A percentile compares a stretch with the other conserved stretches of the same genome.
phyloP scores from a whole-genome alignment of 2,113 vertebrate species.

The Sula dactylatra region DNA sequence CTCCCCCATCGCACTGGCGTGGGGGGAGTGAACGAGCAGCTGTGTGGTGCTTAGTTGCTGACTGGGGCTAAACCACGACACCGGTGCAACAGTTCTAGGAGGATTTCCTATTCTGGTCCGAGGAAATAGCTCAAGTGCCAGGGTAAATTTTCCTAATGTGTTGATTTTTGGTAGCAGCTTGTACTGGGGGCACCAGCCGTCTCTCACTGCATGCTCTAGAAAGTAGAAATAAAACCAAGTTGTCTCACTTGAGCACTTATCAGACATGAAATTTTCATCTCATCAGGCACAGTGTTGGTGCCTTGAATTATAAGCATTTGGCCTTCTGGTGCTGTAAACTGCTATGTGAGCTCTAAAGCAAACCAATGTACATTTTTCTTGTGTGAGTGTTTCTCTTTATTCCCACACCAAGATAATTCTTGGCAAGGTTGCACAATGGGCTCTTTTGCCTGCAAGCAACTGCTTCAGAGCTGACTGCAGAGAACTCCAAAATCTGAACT shows the following conservation, averaged over 20 bases:
- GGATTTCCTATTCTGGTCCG: background rate
- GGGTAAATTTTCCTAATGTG: background rate
- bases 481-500: background rate
- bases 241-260: constrained; percentile 4
- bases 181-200: background rate
- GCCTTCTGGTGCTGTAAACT: constrained; percentile 1
- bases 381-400: background rate
- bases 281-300: background rate
- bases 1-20: no score
- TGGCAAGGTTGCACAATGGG: background rate
- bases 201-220: background rate
- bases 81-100: background rate
- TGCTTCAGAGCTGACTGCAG: background rate
- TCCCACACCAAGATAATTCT: background rate
- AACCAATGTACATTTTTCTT: background rate
- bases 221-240: constrained; percentile 16
- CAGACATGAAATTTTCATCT: constrained; percentile 28
- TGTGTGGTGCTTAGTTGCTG: no score
- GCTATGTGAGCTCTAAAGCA: background rate
- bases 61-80: no score
- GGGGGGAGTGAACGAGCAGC: no score
- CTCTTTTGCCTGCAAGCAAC: background rate
- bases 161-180: background rate
- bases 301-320: constrained; percentile 20
- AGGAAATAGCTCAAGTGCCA: background rate